Base-by-base conservation (phyloP, 1,140 invertebrate species). In the Phymorhynchus buccinoides region DNA sequence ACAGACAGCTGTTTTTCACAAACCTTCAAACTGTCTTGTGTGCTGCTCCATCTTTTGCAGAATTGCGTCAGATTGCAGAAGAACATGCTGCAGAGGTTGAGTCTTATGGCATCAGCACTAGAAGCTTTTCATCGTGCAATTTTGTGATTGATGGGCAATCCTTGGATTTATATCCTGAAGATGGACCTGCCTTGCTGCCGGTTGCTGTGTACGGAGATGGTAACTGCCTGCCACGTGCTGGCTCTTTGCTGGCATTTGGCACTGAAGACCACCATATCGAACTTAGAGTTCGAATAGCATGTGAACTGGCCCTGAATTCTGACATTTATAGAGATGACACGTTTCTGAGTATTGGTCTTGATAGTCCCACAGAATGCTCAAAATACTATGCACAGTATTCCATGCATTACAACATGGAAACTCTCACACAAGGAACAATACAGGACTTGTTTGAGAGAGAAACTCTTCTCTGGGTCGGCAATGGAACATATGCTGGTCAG, bases 241-340 rank as follows among this genome's bases (percentile, higher is more conserved):
- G 62, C 62, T 66, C 62, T 22, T 66, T 66, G n/a, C 62, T 66
- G 62, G 62, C 62, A 30, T 66, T 66, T 66, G 62, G 62, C 16
- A 12, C 62, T 14, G 7, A 66, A 27, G 9, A 27, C n/a, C n/a
- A 66, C 22, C 62, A 66, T 66, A 4, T 27, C 7, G 7, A 66
- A 30, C 16, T 66, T 66, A 22, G 62, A 66, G 62, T 66, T 22
- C 16, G 22, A 30, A 66, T 27, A 14, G 62, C 7, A 30, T 66
- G 62, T 30, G 62, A 66, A 66, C 62, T 66, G 9, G 62, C 62
- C n/a, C 62, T 66, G 18, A 6, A 30, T 27, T 66, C 22, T 4
- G 7, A 22, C 7, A 66, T 66, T 4, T 66, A 66, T 30, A 22
- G n/a, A 30, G 62, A 66, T 27, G 22, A 66, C n/a, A 66, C 9